These are phyloP conservation scores for Clinocottus analis DNA, from an alignment of 2,113 vertebrate species.

Conservation along the genomic window DNA sequence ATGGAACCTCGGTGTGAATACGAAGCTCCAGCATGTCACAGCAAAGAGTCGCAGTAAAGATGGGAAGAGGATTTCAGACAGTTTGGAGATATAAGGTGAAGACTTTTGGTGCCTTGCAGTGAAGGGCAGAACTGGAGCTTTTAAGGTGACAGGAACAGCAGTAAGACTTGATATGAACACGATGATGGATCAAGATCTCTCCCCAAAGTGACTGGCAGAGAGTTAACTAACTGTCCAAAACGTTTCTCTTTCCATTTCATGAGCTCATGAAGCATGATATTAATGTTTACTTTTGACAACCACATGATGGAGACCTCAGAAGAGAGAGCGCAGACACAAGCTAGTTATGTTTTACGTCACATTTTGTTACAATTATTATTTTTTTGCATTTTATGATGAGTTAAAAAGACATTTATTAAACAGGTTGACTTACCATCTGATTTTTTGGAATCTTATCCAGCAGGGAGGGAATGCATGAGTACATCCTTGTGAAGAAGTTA, in stretches of 20 bases:
- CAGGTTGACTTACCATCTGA: background rate
- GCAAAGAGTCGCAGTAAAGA: slow-evolving; percentile 3
- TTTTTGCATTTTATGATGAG: background rate
- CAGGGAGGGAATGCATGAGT: background rate
- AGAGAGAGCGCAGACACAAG: background rate
- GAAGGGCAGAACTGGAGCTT: background rate
- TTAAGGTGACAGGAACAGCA: slow-evolving; percentile 24
- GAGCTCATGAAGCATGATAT: slow-evolving; percentile 19
- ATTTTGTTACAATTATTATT: background rate
- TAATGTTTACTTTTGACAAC: slow-evolving; percentile 12
- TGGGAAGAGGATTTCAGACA: background rate
- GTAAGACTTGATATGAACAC: background rate
- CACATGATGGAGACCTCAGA: background rate
- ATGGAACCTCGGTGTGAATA: background rate
- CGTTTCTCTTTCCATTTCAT: background rate
- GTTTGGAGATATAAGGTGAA: slow-evolving; percentile 8
- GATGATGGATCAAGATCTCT: background rate
- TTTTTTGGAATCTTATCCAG: background rate
- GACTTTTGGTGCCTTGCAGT: background rate
- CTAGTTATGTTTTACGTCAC: too few relatives aligned
- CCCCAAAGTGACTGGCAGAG: background rate
- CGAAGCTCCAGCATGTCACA: background rate
- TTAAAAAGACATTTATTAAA: background rate
- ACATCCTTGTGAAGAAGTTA: background rate
- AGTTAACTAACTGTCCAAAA: background rate